phyloP scores from a whole-genome alignment of 2,888 invertebrate genomes.

The Dolichopus griseipennis region DNA sequence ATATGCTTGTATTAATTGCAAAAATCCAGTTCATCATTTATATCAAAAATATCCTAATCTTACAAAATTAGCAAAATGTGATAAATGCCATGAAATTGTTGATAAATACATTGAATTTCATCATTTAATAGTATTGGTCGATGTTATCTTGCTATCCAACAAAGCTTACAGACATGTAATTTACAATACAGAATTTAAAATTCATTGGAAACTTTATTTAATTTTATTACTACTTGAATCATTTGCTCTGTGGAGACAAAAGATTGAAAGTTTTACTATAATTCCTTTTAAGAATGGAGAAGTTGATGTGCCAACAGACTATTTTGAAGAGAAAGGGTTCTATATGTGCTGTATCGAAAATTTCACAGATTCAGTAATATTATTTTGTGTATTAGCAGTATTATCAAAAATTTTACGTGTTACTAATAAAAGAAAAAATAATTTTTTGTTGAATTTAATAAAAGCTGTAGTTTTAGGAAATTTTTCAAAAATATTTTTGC shows the following conservation, averaged over 20 bases:
- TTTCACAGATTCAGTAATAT: slow-evolving; percentile 37
- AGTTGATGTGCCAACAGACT: slow-evolving; percentile 26
- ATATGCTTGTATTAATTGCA: slow-evolving; percentile 60
- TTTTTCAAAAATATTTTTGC: slow-evolving; percentile 50
- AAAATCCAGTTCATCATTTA: slow-evolving; percentile 51
- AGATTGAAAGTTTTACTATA: slow-evolving; percentile 26
- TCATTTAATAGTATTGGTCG: slow-evolving; percentile 76
- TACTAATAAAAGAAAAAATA: background rate
- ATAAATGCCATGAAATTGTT: slow-evolving; percentile 61
- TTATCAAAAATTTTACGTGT: background rate
- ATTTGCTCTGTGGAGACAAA: slow-evolving; percentile 57
- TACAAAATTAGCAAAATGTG: slow-evolving; percentile 65
- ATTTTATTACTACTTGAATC: slow-evolving; percentile 73
- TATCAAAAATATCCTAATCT: slow-evolving; percentile 61
- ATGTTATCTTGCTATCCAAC: slow-evolving; percentile 69
- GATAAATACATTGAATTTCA: slow-evolving; percentile 92
- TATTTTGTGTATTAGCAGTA: background rate
- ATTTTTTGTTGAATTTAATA: background rate
- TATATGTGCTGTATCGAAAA: slow-evolving; percentile 50
- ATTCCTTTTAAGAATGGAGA: slow-evolving; percentile 24
- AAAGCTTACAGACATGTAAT: slow-evolving; percentile 79
- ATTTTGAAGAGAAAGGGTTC: slow-evolving; percentile 52
- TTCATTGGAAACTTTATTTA: slow-evolving; percentile 70
- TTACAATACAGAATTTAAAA: slow-evolving; percentile 68
- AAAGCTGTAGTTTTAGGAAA: slow-evolving; percentile 54